Base-by-base conservation (phyloP, 2,888 invertebrate species). In the Bombyx huttoni region DNA sequence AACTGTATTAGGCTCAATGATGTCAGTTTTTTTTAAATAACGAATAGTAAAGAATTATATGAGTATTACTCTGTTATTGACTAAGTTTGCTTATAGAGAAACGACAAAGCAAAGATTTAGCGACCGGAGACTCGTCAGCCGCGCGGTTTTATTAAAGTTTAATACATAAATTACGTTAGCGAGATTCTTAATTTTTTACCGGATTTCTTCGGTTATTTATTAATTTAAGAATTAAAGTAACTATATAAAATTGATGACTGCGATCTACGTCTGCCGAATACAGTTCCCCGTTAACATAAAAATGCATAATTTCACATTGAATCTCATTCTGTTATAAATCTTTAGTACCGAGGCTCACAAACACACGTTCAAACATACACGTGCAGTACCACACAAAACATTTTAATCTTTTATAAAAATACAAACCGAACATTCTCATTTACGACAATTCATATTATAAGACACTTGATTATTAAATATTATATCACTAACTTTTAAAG, bases 401-500 rank as follows among this genome's bases (percentile, higher is more conserved):
- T 60, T 62, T n/a, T 65, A 68, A 67, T 72, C 66, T 73, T 12
- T 75, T 78, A 79, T 72, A 80, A 80, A 80, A 80, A 79, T 80
- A 81, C 76, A 67, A 77, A 72, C 65, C 63, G 74, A 72, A 61
- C 63, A 63, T 61, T 68, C 63, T 64, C 58, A 40, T 56, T 58
- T 60, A 60, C 24, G 24, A 24, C 61, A 58, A 61, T 68, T 65
- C 58, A 56, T 63, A 59, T 61, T 66, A 67, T 80, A 81, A 81
- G 81, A 81, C 81, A 81, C 81, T 78, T 72, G 57, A 67, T 66
- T 59, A 59, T 53, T 58, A 57, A 56, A 3, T 24, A 40, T 62
- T 61, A 58, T 63, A 57, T 63, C 50, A 62, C 57, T 67, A 63
- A 56, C 56, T 46, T 48, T 58, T 58, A 62, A 57, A 57, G 61